Conservation (phyloP, 2,888 invertebrate species). For the Drosophila tripunctata region DNA sequence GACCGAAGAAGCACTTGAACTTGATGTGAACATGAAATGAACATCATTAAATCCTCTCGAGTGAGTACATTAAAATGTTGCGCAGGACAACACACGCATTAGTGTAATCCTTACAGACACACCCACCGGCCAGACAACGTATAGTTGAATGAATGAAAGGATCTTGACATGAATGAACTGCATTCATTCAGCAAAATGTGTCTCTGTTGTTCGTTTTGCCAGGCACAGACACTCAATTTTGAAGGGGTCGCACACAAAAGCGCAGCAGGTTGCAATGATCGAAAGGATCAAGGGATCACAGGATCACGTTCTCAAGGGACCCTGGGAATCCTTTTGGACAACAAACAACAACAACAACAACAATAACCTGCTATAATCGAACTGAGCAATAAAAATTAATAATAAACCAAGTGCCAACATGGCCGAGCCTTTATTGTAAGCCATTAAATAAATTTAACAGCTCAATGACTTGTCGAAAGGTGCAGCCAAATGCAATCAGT, state of each 20-base stretch:
- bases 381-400: constrained; percentile 68
- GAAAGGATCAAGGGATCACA: constrained; percentile 25
- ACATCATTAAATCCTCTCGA: constrained; percentile 79
- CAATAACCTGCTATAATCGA: constrained; percentile 58
- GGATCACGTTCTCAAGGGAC: too few relatives aligned
- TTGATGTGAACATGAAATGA: constrained; percentile 70
- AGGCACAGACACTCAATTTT: constrained; percentile 26
- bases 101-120: constrained; percentile 75
- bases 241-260: constrained; percentile 56
- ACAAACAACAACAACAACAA: constrained; percentile 11
- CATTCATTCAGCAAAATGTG: constrained; percentile 58
- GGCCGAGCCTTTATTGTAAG: constrained; percentile 48
- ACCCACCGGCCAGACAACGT: constrained; percentile 46
- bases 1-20: constrained; percentile 61
- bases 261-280: constrained; percentile 55
- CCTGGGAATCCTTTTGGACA: constrained; percentile 69
- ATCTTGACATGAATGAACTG: constrained; percentile 48
- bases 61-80: constrained; percentile 67
- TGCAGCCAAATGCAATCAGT: constrained; percentile 27
- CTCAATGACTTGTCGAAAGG: constrained; percentile 79
- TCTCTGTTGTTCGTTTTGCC: constrained; percentile 16
- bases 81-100: constrained; percentile 70
- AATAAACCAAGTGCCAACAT: constrained; percentile 73
- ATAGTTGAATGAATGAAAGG: constrained; percentile 34
- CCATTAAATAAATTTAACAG: constrained; percentile 79